Evolutionary conservation across 2,797 vertebrate species (phyloP).

Genomic region (Rhinatrema bivittatum): DNA sequence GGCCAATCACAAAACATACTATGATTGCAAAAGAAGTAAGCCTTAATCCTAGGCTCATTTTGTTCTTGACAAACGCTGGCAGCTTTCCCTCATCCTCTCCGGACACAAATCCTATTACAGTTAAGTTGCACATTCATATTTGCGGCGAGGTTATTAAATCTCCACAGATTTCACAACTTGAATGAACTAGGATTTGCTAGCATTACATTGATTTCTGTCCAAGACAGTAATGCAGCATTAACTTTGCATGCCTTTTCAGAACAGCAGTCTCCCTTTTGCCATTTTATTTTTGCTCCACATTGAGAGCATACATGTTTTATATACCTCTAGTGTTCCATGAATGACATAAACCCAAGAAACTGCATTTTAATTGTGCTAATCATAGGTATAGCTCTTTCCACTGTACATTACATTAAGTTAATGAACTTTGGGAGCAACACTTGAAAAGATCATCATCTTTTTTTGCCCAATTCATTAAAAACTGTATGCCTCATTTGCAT

Average conservation of each 20-base stretch:
- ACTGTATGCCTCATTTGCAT: slow-evolving; percentile 37
- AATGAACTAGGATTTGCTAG: no score
- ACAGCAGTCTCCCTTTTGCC: no score
- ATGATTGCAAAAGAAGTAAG: no score
- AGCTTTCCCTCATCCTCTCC: slow-evolving; percentile 10
- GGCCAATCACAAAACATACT: slow-evolving; percentile 37
- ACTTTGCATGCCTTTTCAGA: no score
- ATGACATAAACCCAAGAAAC: slow-evolving; percentile 19
- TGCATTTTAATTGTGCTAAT: slow-evolving; percentile 40
- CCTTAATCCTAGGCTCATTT: slow-evolving; percentile 31
- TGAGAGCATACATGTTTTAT: slow-evolving; percentile 16
- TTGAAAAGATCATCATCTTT: slow-evolving; percentile 30
- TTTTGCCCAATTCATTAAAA: slow-evolving; percentile 39
- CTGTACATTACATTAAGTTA: slow-evolving; percentile 38
- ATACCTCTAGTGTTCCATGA: slow-evolving; percentile 16
- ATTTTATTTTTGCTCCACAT: no score
- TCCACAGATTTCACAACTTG: no score
- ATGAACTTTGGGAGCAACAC: slow-evolving; percentile 39
- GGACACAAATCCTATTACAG: neutral
- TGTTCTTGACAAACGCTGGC: slow-evolving; percentile 4
- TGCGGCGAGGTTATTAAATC: no score
- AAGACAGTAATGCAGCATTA: no score
- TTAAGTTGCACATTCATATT: slow-evolving; percentile 13
- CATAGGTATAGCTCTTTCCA: slow-evolving; percentile 24
- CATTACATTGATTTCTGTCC: no score